A percentile compares a stretch with the other conserved stretches of the same genome.
phyloP scores from a whole-genome alignment of 1,140 invertebrate species.

The Tetramorium parvispinum region DNA sequence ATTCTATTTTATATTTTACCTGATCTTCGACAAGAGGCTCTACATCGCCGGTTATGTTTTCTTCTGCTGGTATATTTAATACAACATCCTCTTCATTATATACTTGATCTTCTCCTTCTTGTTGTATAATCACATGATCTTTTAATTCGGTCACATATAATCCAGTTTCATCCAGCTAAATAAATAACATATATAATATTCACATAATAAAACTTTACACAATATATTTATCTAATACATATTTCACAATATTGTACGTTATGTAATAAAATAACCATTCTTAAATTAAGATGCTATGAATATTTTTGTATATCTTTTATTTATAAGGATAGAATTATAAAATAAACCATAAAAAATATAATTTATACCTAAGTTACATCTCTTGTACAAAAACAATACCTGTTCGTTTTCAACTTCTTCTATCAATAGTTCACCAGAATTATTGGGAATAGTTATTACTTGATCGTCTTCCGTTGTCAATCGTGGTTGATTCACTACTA shows the following conservation, averaged over 20 bases:
- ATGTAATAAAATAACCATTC: background rate
- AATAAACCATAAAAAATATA: background rate
- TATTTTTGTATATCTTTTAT: slow-evolving; percentile 32
- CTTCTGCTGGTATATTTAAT: slow-evolving; percentile 80
- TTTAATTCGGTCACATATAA: slow-evolving; percentile 87
- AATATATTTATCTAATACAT: background rate
- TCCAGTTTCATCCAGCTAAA: slow-evolving; percentile 83
- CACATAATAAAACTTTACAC: background rate
- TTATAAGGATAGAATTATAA: background rate
- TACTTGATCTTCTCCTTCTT: slow-evolving; percentile 82
- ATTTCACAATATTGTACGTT: background rate
- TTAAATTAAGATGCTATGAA: background rate
- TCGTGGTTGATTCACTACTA: slow-evolving; percentile 92
- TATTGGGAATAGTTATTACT: slow-evolving; percentile 82
- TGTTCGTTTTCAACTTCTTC: slow-evolving; percentile 77
- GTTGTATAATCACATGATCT: slow-evolving; percentile 86
- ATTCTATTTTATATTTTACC: slow-evolving; percentile 71
- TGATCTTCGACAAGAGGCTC: slow-evolving; percentile 86
- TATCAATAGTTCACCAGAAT: slow-evolving; percentile 83
- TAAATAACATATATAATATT: slow-evolving; percentile 34
- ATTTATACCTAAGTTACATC: slow-evolving; percentile 3
- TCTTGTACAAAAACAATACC: slow-evolving; percentile 67
- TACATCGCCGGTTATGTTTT: slow-evolving; percentile 80
- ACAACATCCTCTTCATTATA: slow-evolving; percentile 80
- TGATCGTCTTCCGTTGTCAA: slow-evolving; percentile 88